Conservation (phyloP, 2,113 vertebrate genomes). For the Nibea coibor region DNA sequence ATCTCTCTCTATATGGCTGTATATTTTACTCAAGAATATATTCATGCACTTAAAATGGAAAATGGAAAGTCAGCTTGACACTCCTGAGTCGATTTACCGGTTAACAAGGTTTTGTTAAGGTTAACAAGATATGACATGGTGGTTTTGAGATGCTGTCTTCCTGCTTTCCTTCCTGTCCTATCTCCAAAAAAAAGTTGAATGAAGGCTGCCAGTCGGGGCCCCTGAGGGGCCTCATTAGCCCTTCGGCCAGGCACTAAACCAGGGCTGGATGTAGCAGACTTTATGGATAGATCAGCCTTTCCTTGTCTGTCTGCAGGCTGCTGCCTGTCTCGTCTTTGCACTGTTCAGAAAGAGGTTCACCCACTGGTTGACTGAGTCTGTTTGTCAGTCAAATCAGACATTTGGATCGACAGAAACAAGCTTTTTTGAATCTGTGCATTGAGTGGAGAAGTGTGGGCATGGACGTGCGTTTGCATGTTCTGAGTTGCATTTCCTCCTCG, state of each 20-base stretch:
- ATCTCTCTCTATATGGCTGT: background rate
- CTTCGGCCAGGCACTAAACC: constrained; percentile 37
- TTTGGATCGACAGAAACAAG: constrained; percentile 9
- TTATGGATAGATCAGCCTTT: constrained; percentile 36
- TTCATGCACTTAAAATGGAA: background rate
- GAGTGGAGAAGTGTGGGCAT: background rate
- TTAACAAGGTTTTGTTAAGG: constrained; percentile 28
- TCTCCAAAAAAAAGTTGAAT: constrained; percentile 26
- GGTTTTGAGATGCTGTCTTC: constrained; percentile 30
- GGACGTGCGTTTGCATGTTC: constrained; percentile 24
- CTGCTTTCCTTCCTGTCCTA: constrained; percentile 11
- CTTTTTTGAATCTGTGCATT: constrained; percentile 31
- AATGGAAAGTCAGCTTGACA: background rate
- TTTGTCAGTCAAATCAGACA: constrained; percentile 25
- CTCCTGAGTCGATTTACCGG: constrained; percentile 8
- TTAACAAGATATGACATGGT: constrained; percentile 33
- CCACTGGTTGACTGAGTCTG: constrained; percentile 21
- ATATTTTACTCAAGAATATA: constrained; percentile 2
- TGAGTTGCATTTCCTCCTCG: constrained; percentile 43
- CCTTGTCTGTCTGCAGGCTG: constrained; percentile 48
- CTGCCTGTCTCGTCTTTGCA: constrained; percentile 11
- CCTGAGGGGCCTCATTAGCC: constrained; percentile 53
- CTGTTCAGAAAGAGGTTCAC: background rate
- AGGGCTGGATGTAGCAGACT: constrained; percentile 29
- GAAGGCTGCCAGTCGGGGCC: constrained; percentile 22